Base-by-base conservation (phyloP, 2,888 invertebrate species). In the Hypsopygia costalis region DNA sequence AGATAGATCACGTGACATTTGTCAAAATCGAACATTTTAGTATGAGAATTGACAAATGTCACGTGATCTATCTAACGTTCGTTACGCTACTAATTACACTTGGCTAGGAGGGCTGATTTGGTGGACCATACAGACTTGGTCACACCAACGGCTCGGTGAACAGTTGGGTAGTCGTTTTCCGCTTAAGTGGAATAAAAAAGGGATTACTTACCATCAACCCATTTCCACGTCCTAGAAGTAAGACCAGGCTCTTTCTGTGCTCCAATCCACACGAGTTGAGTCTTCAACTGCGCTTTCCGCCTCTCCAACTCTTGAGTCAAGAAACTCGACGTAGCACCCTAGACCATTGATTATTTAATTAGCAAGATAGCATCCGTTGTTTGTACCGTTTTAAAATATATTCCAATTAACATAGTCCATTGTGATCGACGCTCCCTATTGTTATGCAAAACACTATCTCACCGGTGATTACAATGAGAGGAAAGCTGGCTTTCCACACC, bases 211-310 rank as follows among this genome's bases (percentile, higher is more conserved):
- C 96, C 96, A 70, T 96, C 93, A 20, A 96, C 95, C 96, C 96
- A 97, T 78, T 94, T 94, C 96, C 97, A 97, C 0, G 94, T 95
- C 48, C 95, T 91, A 0, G 94, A 93, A 0, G 94, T 94, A 42
- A 95, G 90, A 16, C 94, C 93, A 0, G 96, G 95, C 59, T 97
- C 97, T 60, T 96, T 95, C 62, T 95, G 94, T 0, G 96, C 97
- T 0, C 97, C 97, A 51, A 97, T 95, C 97, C 97, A 97, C 1
- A 97, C 95, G 44, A 97, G 82, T 65, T 96, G 95, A 0, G 97
- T 95, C 71, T 95, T 95, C 27, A 97, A 75, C 45, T 92, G 93
- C 0, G 93, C 88, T 68, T 95, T 96, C 36, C 95, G 89, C 40
- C 95, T 89, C 62, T 97, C 96, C 55, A 97, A 81, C 76, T 96